phyloP scores from a whole-genome alignment of 2,113 vertebrate species.

The Ptilorrhoa leucosticta region DNA sequence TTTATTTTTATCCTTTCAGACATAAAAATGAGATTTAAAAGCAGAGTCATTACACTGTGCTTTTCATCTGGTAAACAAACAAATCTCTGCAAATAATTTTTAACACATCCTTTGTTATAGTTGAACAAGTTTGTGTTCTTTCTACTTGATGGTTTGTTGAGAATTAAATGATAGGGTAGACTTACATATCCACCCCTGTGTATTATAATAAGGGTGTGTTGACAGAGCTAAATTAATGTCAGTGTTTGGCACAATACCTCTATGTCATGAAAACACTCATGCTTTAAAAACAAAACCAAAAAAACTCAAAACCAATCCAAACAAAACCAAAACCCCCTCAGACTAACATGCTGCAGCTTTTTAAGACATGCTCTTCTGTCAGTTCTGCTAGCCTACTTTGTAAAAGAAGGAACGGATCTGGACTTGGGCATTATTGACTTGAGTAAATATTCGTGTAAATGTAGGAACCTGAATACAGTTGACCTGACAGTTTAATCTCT shows the following conservation, averaged over 20 bases:
- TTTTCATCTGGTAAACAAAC: background rate
- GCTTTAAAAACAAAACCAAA: background rate
- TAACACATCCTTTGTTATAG: background rate
- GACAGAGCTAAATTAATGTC: background rate
- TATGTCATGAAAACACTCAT: accelerated
- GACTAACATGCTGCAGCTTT: background rate
- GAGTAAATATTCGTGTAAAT: background rate
- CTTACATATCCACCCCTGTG: background rate
- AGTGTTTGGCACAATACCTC: background rate
- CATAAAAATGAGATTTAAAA: background rate
- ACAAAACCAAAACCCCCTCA: background rate
- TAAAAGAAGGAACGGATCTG: background rate
- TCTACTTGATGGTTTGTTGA: background rate
- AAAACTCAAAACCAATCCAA: background rate
- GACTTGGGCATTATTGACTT: background rate
- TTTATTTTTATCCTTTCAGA: background rate
- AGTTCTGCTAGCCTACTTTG: background rate
- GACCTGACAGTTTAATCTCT: background rate
- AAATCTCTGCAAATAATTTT: background rate
- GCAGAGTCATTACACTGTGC: background rate
- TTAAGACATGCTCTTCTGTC: background rate
- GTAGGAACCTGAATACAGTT: background rate
- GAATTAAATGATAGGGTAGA: background rate
- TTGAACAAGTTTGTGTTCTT: background rate
- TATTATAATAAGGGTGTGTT: background rate